A percentile compares a stretch with the other conserved stretches of the same genome.
phyloP scores from a whole-genome alignment of 2,113 vertebrate species.

The Petromus typicus region DNA sequence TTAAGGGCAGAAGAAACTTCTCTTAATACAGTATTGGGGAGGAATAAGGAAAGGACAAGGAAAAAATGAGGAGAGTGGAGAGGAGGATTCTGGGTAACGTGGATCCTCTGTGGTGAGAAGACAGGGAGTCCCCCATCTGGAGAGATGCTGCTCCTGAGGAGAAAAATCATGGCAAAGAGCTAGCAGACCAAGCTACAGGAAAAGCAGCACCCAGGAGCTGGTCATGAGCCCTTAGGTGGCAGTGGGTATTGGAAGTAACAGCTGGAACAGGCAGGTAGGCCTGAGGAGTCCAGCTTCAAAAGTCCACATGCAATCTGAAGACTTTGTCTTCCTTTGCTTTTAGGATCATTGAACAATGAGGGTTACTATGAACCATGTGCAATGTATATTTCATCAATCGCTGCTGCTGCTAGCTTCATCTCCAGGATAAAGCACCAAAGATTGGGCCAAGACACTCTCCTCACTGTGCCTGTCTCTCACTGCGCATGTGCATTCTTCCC shows the following conservation, averaged over 20 bases:
- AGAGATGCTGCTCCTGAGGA: neutral
- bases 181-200: neutral
- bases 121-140: neutral
- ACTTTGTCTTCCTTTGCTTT: neutral
- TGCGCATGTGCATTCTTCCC: neutral
- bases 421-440: neutral
- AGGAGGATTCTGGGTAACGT: neutral
- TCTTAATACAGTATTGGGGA: neutral
- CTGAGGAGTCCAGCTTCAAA: neutral
- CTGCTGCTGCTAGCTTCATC: neutral
- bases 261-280: neutral
- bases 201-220: neutral
- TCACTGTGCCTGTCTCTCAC: neutral
- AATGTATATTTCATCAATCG: neutral
- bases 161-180: neutral
- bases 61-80: neutral
- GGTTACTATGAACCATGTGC: neutral
- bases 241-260: neutral
- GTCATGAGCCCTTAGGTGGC: neutral
- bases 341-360: neutral
- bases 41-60: neutral
- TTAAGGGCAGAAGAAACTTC: neutral
- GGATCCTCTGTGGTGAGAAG: neutral
- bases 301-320: neutral
- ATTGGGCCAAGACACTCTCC: neutral